Evolutionary conservation across 92 coral and sea anemone genomes (phyloP), one percentile per base, ranked within the genome.

Genomic region (Zoanthus sociatus): DNA sequence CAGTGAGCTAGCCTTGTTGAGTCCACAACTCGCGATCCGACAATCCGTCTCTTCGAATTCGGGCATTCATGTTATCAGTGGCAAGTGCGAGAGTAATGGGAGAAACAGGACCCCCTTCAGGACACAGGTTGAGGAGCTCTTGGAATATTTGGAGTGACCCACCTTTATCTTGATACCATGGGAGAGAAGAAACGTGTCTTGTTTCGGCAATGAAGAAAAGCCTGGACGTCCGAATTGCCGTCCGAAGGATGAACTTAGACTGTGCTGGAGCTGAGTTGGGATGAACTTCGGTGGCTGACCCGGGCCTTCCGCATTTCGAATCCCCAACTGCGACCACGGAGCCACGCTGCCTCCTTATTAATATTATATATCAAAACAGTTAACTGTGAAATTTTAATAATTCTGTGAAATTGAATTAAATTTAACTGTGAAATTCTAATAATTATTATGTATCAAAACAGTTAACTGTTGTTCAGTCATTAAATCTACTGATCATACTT

Each of bases 1-100:
- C 83, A 55, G 93, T 91, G 12, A 77, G 64, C 78, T 87, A 84
- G 83, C 78, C 87, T 30, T 88, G 70, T 56, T 88, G 87, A 12
- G 89, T 84, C 92, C 94, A 84, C 61, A 88, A 54, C 37, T 88
- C 87, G 9, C 64, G 64, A 54, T 84, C 61, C 10, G 87, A 83
- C 58, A 84, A 84, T 66, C 89, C 89, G 61, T 88, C 87, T 30
- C 82, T 21, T 56, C 76, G 47, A 61, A 85, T 78, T 44, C 87
- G 53, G 46, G 77, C 31, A 60, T 73, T 83, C 9, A 11, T 71
- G 67, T 45, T 83, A 11, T 83, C 84, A 7, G 84, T 76, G 20
- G 88, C 88, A 14, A 73, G 67, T 16, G 83, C 77, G 9, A 20
- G 83, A 45, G 88, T 74, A 33, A 74, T 58, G 12, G 69, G 30